A percentile compares a stretch with the other conserved stretches of the same genome.
Conservation (phyloP, 2,113 vertebrate species). For the Corapipo altera region DNA sequence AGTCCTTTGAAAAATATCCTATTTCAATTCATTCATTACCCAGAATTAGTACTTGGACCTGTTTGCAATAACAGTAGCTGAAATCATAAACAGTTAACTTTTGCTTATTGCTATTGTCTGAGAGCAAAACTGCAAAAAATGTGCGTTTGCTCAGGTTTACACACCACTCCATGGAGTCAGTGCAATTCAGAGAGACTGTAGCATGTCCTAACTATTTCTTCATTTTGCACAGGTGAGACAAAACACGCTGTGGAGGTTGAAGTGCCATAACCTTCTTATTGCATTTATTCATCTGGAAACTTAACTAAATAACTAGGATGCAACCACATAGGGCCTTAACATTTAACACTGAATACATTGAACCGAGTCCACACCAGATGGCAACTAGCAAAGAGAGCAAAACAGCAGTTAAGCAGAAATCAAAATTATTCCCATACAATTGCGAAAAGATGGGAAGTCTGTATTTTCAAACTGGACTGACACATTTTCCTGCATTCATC, state of each 20-base stretch:
- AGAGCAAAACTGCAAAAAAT: neutral
- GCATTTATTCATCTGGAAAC: constrained; percentile 47
- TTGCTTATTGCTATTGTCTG: neutral
- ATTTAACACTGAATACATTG: constrained; percentile 53
- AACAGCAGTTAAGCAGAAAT: constrained; percentile 17
- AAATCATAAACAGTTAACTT: neutral
- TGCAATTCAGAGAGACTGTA: neutral
- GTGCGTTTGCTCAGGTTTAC: neutral
- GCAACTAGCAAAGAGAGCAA: neutral
- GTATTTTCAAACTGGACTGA: neutral
- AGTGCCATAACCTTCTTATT: constrained; percentile 24
- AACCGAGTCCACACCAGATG: constrained; percentile 52
- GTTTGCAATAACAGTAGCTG: neutral
- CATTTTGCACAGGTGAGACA: neutral
- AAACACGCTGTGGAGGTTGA: constrained; percentile 24
- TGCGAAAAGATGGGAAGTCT: neutral
- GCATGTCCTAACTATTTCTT: neutral
- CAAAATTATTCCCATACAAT: neutral
- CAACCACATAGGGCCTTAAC: constrained; percentile 16
- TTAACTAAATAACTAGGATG: constrained; percentile 44
- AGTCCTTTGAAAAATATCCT: neutral
- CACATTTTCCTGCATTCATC: neutral
- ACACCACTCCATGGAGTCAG: neutral
- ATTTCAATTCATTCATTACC: neutral
- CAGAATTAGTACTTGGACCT: neutral